A percentile compares a stretch with the other conserved stretches of the same genome.
phyloP scores from a whole-genome alignment of 2,113 vertebrate genomes.

The Notechis scutatus region DNA sequence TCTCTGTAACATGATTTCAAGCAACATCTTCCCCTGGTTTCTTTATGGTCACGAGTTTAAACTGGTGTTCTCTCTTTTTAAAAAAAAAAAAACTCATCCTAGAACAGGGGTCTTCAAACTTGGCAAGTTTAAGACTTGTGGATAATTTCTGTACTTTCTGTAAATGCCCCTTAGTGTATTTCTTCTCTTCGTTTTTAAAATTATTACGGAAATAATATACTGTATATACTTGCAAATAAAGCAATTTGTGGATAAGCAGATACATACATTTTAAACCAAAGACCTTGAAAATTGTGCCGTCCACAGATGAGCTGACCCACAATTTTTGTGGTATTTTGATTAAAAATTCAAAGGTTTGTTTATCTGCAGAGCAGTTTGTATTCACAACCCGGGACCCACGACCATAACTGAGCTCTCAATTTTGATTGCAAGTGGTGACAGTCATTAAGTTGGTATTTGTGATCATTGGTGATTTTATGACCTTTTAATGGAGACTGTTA shows the following conservation, averaged over 20 bases:
- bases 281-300: neutral
- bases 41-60: neutral
- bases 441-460: neutral
- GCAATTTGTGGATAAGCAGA: neutral
- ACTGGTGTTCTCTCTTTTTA: neutral
- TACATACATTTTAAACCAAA: neutral
- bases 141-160: neutral
- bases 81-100: neutral
- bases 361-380: neutral
- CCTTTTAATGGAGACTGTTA: neutral
- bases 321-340: neutral
- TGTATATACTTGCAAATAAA: neutral
- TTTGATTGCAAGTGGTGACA: neutral
- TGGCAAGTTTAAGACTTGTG: no score
- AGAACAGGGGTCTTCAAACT: neutral
- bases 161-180: neutral
- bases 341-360: neutral
- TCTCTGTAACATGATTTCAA: neutral
- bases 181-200: neutral
- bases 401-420: neutral
- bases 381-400: neutral
- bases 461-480: neutral
- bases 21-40: neutral
- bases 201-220: neutral
- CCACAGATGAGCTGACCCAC: neutral